Percentiles rank a stretch among this genome's conserved stretches.
Evolutionary conservation across 2,113 vertebrate genomes (phyloP).

Genomic region (Cinclus cinclus): DNA sequence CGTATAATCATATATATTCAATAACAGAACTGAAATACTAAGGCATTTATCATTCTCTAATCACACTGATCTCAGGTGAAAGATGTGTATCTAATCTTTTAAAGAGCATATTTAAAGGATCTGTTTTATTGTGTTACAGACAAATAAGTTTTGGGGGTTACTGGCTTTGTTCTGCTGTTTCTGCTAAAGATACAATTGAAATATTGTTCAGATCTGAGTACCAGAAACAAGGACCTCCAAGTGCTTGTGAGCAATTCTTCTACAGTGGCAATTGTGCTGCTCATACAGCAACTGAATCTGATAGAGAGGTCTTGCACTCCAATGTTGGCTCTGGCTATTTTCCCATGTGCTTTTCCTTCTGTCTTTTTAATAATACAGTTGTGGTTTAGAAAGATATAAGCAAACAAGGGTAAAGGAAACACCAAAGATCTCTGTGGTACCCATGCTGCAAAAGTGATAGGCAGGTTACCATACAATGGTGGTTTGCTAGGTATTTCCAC

Average conservation of each 20-base stretch:
- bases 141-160: accelerated
- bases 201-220: background rate
- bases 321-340: background rate
- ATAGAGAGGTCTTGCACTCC: background rate
- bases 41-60: background rate
- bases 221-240: background rate
- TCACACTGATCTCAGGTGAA: background rate
- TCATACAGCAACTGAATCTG: background rate
- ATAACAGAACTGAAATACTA: background rate
- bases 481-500: background rate
- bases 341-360: background rate
- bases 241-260: background rate
- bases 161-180: background rate
- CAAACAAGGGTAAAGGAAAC: background rate
- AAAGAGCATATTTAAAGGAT: background rate
- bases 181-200: background rate
- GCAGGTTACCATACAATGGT: accelerated
- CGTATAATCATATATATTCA: background rate
- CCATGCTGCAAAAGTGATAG: accelerated
- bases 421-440: background rate
- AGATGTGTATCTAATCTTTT: background rate
- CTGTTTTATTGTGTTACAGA: background rate
- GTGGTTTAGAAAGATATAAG: background rate
- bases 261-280: background rate
- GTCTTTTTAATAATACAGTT: background rate